Conservation (phyloP, 2,888 invertebrate species). For the Andrena chrysosceles region DNA sequence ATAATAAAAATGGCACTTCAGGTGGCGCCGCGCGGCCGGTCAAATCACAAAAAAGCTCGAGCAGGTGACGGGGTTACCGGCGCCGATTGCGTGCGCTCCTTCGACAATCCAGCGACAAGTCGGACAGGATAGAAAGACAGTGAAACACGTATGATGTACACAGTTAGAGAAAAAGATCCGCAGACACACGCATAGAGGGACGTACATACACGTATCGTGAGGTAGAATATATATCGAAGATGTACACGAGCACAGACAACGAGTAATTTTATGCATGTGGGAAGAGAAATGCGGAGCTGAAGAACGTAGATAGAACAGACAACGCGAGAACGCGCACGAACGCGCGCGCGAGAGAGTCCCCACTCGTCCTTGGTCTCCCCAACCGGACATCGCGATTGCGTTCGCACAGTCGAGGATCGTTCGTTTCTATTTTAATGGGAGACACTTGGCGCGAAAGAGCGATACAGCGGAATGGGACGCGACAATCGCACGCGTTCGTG, state of each 20-base stretch:
- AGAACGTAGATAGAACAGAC: constrained; percentile 55
- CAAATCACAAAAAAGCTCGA: not conserved
- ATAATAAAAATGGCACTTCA: not conserved
- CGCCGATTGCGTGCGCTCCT: constrained; percentile 65
- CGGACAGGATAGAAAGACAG: constrained; percentile 42
- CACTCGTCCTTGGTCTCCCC: not conserved
- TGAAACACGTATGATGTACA: constrained; percentile 49
- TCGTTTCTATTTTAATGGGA: not conserved
- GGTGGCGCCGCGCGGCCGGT: not conserved
- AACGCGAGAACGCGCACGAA: constrained; percentile 54
- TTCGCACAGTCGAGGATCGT: not conserved
- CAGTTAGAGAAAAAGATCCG: constrained; percentile 47
- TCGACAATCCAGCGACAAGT: constrained; percentile 62
- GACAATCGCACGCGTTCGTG: constrained; percentile 49
- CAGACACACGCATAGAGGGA: constrained; percentile 61
- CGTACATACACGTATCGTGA: constrained; percentile 56
- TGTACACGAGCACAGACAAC: constrained; percentile 63
- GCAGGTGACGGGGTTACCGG: not conserved
- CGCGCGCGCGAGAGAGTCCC: constrained; percentile 33
- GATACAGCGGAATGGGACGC: not conserved
- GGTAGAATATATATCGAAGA: constrained; percentile 57
- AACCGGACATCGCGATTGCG: not conserved
- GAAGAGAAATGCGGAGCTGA: constrained; percentile 61
- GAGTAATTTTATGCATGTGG: constrained; percentile 60
- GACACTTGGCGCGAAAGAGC: not conserved